These are phyloP conservation scores for Seriola dumerili DNA, from an alignment of 2,113 vertebrate species.

Conservation along the genomic window DNA sequence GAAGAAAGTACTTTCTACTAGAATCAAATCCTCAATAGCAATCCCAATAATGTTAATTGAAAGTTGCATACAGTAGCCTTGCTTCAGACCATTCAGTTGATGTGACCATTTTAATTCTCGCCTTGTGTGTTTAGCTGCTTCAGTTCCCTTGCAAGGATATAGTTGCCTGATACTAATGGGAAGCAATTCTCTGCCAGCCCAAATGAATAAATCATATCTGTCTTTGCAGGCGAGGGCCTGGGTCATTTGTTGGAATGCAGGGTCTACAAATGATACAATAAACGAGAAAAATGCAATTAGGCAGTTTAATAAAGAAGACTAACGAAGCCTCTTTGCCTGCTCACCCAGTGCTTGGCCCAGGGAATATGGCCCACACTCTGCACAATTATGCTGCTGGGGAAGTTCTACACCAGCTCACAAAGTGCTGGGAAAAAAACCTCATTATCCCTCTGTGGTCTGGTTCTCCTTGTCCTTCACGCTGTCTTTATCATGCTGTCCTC, in stretches of 20 bases:
- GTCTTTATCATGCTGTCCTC: constrained; percentile 21
- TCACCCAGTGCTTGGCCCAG: constrained; percentile 53
- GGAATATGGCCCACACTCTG: constrained; percentile 65
- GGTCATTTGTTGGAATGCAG: constrained; percentile 78
- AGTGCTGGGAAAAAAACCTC: constrained; percentile 56
- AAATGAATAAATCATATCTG: constrained; percentile 81
- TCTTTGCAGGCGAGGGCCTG: constrained; percentile 58
- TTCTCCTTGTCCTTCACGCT: constrained; percentile 39
- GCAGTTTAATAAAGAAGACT: constrained; percentile 80
- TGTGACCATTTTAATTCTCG: constrained; percentile 50
- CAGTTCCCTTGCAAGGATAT: constrained; percentile 23
- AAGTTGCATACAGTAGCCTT: constrained; percentile 9
- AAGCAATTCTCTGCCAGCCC: constrained; percentile 59
- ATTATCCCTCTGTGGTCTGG: constrained; percentile 57
- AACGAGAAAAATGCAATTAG: constrained; percentile 81
- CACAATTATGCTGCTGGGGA: constrained; percentile 69
- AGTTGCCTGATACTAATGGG: constrained; percentile 52
- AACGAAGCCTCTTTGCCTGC: constrained; percentile 57
- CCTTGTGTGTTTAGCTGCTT: constrained; percentile 44
- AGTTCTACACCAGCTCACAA: constrained; percentile 40
- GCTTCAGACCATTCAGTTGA: constrained; percentile 33
- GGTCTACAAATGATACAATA: constrained; percentile 78
- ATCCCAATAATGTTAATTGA: constrained; percentile 26
- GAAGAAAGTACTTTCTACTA: neutral
- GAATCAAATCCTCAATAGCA: constrained; percentile 26